Evolutionary conservation across 1,140 invertebrate genomes (phyloP).

Genomic region (Agraylea sexmaculata): DNA sequence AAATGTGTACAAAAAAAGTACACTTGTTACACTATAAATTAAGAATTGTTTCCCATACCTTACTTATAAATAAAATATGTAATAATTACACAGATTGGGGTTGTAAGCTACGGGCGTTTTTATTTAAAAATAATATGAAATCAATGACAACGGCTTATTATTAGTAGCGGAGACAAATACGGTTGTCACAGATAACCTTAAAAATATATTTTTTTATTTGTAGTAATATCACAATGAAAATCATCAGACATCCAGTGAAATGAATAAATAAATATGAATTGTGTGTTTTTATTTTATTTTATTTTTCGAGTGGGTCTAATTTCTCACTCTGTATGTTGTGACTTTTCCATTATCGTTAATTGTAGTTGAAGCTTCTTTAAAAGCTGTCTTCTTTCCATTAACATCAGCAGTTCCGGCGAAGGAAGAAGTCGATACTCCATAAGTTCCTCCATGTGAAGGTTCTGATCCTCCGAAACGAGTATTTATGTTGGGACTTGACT

Average conservation of each 20-base stretch:
- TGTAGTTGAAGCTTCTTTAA: slow-evolving; percentile 48
- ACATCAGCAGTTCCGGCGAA: slow-evolving; percentile 43
- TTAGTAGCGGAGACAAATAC: background rate
- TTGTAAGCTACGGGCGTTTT: no score
- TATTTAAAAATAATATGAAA: background rate
- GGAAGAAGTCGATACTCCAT: slow-evolving; percentile 52
- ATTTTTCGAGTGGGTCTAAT: slow-evolving; percentile 22
- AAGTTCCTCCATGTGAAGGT: slow-evolving; percentile 29
- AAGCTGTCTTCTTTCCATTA: slow-evolving; percentile 43
- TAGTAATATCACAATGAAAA: slow-evolving; percentile 1
- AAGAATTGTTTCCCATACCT: no score
- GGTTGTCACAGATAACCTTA: background rate
- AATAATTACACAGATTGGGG: no score
- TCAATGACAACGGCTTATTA: background rate
- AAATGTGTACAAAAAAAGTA: no score
- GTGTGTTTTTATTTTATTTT: background rate
- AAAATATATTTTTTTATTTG: background rate
- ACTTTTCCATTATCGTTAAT: slow-evolving; percentile 62
- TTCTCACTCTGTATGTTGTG: slow-evolving; percentile 44
- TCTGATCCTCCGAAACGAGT: slow-evolving; percentile 37
- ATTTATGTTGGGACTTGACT: slow-evolving; percentile 47
- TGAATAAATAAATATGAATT: background rate
- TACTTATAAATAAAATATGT: no score
- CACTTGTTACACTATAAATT: no score
- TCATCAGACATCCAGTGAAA: background rate